These are phyloP conservation scores for Corythornis vintsioides DNA, from an alignment of 2,113 vertebrate species.

Conservation along the genomic window DNA sequence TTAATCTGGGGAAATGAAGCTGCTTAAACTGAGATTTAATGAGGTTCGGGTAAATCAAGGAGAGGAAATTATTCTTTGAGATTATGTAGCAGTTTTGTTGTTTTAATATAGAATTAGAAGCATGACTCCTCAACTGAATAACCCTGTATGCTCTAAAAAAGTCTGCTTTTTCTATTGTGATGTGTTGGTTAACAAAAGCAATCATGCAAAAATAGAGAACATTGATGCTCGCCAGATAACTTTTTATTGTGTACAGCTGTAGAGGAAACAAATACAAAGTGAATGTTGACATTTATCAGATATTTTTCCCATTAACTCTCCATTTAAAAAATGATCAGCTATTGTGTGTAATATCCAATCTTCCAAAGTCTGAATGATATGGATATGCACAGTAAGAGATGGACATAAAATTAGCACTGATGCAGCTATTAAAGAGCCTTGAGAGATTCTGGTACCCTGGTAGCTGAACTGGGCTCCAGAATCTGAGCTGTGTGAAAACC, in stretches of 20 bases:
- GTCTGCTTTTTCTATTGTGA: neutral
- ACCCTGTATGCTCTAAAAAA: neutral
- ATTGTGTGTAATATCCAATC: slow-evolving; percentile 47
- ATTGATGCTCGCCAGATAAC: slow-evolving; percentile 32
- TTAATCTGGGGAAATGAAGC: slow-evolving; percentile 35
- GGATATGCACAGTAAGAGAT: slow-evolving; percentile 58
- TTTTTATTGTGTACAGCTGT: slow-evolving; percentile 28
- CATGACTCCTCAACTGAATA: neutral
- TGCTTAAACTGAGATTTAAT: slow-evolving; percentile 48
- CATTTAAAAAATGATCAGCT: slow-evolving; percentile 64
- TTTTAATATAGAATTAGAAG: neutral
- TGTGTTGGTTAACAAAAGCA: slow-evolving; percentile 30
- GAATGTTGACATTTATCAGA: slow-evolving; percentile 55
- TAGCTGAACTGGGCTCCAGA: slow-evolving; percentile 30
- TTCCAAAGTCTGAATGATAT: slow-evolving; percentile 63
- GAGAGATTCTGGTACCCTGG: slow-evolving; percentile 24
- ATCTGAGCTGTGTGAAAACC: neutral
- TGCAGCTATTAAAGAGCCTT: slow-evolving; percentile 61
- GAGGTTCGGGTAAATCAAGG: slow-evolving; percentile 59
- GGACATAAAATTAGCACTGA: slow-evolving; percentile 67
- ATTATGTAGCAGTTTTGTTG: neutral
- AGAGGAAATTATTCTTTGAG: slow-evolving; percentile 42
- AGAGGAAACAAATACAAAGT: slow-evolving; percentile 13
- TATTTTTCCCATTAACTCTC: slow-evolving; percentile 66
- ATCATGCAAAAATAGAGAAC: slow-evolving; percentile 21